phyloP scores from a whole-genome alignment of 1,140 invertebrate species.

The Hetaerina americana region DNA sequence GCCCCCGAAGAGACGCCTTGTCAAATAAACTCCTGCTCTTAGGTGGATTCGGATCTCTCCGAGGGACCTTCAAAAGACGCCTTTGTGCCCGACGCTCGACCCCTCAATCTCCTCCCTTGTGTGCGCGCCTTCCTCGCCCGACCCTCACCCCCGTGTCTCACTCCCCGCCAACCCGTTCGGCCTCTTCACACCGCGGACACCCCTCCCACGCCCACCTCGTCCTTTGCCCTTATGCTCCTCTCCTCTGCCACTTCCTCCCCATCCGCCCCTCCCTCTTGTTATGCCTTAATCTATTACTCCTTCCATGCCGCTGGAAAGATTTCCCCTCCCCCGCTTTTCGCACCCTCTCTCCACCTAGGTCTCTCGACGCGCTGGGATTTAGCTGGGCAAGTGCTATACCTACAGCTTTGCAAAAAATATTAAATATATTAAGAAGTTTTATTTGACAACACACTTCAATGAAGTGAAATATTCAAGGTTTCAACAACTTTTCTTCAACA shows the following conservation, averaged over 20 bases:
- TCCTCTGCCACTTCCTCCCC: neutral
- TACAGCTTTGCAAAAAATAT: too few relatives aligned
- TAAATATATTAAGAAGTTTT: too few relatives aligned
- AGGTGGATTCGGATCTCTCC: neutral
- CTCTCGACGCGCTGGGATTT: too few relatives aligned
- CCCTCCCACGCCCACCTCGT: neutral
- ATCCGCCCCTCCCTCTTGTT: neutral
- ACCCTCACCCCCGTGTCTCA: neutral
- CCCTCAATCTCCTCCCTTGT: neutral
- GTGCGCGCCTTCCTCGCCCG: neutral
- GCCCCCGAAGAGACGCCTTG: neutral
- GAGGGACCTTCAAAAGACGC: neutral
- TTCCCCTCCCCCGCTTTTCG: too few relatives aligned
- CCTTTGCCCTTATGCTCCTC: neutral
- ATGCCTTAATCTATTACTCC: neutral
- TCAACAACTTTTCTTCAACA: too few relatives aligned
- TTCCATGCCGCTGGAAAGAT: too few relatives aligned
- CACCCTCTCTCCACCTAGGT: too few relatives aligned
- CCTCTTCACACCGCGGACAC: neutral
- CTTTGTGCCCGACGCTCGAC: neutral
- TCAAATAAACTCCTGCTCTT: neutral
- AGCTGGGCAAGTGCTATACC: too few relatives aligned
- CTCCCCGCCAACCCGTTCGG: neutral
- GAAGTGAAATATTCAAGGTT: too few relatives aligned
- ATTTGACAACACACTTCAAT: too few relatives aligned